These are phyloP conservation scores for Peromyscus polionotus DNA, from an alignment of 2,113 vertebrate species.

Conservation along the genomic window DNA sequence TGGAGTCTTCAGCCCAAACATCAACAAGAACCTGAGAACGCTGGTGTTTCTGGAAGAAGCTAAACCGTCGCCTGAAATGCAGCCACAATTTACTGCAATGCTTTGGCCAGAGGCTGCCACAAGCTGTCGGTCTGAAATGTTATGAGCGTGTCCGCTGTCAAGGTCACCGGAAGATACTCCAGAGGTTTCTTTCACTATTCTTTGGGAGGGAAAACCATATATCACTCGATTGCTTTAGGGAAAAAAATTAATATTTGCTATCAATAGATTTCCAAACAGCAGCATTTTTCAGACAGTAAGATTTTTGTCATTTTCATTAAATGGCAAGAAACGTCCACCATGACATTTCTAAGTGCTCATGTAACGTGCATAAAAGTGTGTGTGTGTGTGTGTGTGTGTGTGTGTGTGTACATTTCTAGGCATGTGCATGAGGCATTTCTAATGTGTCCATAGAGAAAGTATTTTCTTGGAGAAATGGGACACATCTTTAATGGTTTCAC, in stretches of 20 bases:
- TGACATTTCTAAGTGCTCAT: background rate
- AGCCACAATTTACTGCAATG: constrained; percentile 70
- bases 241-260: constrained; percentile 73
- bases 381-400: background rate
- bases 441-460: background rate
- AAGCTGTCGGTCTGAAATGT: constrained; percentile 71
- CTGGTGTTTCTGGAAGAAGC: constrained; percentile 54
- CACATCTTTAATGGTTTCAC: constrained; percentile 61
- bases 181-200: constrained; percentile 61
- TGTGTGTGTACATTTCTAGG: background rate
- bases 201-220: constrained; percentile 52
- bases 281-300: constrained; percentile 53
- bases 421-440: background rate
- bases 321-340: constrained; percentile 10
- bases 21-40: constrained; percentile 26
- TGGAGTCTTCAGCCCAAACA: constrained; percentile 48
- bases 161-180: constrained; percentile 80
- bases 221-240: constrained; percentile 59
- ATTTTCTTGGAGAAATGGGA: constrained; percentile 58
- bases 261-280: constrained; percentile 75
- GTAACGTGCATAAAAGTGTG: background rate
- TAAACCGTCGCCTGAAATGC: constrained; percentile 73
- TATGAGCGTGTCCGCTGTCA: constrained; percentile 73
- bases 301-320: constrained; percentile 37
- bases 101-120: constrained; percentile 75